These are phyloP conservation scores for Thripadectes ignobilis DNA, from an alignment of 2,797 vertebrate species.

Conservation along the genomic window DNA sequence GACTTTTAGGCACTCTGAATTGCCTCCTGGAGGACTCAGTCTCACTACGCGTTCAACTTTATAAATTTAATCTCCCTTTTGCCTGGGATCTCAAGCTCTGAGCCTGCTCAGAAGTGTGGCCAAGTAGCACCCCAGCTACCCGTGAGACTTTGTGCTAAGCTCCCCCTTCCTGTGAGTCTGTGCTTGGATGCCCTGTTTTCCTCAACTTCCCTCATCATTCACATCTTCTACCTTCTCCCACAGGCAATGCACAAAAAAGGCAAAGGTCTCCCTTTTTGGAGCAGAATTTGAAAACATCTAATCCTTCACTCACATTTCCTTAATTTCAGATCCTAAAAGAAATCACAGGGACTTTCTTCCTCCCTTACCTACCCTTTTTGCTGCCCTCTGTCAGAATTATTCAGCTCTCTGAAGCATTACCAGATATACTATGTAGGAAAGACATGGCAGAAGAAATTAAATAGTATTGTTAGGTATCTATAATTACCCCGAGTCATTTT, in stretches of 20 bases:
- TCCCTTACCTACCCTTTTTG: not conserved
- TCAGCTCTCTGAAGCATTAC: slow-evolving; percentile 15
- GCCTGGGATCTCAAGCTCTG: not conserved
- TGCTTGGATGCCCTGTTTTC: not conserved
- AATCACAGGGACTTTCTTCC: not conserved
- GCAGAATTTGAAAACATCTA: not conserved
- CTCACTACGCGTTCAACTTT: fast-evolving
- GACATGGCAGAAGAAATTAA: slow-evolving; percentile 54
- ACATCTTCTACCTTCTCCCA: not conserved
- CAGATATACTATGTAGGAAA: slow-evolving; percentile 19
- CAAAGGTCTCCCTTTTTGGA: not conserved
- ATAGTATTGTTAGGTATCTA: slow-evolving; percentile 62
- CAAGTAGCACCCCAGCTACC: not conserved
- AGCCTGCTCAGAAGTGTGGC: not conserved
- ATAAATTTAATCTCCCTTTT: not conserved
- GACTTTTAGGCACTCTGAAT: not conserved
- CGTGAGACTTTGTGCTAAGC: not conserved
- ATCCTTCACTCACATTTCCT: not conserved
- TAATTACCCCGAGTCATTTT: slow-evolving; percentile 56
- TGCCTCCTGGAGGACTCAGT: not conserved
- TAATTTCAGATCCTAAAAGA: not conserved
- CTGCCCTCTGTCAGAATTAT: slow-evolving; percentile 10
- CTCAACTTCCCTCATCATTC: not conserved
- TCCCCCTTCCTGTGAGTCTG: not conserved
- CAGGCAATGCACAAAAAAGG: not conserved